These are phyloP conservation scores for Cardiocondyla obscurior DNA, from an alignment of 1,140 invertebrate genomes.

Conservation along the genomic window DNA sequence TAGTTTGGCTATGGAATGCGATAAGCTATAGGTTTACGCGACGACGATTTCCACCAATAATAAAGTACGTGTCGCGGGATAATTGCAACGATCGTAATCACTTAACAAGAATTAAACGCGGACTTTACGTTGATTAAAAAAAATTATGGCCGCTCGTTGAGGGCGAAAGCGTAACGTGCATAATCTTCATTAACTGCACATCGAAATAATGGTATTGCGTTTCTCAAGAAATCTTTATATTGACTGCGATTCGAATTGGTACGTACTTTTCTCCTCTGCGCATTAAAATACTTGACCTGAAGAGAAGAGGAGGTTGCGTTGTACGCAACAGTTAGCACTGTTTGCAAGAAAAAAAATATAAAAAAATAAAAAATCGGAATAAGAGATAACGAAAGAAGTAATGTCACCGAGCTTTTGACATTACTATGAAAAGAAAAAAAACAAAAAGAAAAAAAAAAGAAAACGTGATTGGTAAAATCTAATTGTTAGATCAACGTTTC, in stretches of 20 bases:
- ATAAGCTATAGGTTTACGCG: conserved; percentile 16
- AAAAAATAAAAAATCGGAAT: neutral
- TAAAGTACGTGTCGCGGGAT: neutral
- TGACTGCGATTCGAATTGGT: conserved; percentile 15
- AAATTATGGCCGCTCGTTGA: neutral
- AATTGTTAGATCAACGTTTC: too few species aligned
- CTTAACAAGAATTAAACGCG: neutral
- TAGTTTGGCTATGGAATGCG: conserved; percentile 27
- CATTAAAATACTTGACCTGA: conserved; percentile 26
- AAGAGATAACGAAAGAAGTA: neutral
- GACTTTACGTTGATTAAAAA: too few species aligned
- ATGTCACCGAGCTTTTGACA: neutral
- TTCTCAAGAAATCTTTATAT: conserved; percentile 2
- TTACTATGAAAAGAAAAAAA: too few species aligned
- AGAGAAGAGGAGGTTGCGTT: conserved; percentile 36
- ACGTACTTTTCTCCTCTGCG: conserved; percentile 45
- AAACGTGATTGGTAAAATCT: neutral
- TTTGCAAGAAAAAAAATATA: neutral
- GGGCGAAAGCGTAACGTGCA: conserved; percentile 13
- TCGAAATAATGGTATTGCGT: conserved; percentile 20
- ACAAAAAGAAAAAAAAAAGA: too few species aligned
- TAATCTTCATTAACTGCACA: neutral
- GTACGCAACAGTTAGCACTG: neutral
- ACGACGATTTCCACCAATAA: conserved; percentile 1
- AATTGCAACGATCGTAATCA: neutral